A percentile compares a stretch with the other conserved stretches of the same genome.
phyloP scores from a whole-genome alignment of 2,797 vertebrate genomes.

The Petrocephalus schoutedeni region DNA sequence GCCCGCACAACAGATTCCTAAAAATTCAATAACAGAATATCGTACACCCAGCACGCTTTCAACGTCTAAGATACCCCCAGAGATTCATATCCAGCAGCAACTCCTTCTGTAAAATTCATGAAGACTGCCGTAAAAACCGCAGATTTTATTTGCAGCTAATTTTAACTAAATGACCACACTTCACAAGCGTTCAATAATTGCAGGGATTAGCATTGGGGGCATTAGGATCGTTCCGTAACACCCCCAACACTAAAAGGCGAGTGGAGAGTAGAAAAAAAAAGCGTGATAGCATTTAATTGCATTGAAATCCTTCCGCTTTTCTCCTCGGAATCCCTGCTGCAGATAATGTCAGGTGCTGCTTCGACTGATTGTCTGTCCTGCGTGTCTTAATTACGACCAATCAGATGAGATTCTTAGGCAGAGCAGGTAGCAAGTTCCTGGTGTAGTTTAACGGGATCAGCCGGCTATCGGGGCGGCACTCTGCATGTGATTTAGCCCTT shows the following conservation, averaged over 20 bases:
- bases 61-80: conserved; percentile 55
- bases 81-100: conserved; percentile 26
- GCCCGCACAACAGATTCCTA: conserved; percentile 73
- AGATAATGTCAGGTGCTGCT: conserved; percentile 32
- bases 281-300: conserved; percentile 55
- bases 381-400: conserved; percentile 39
- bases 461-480: neutral
- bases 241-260: conserved; percentile 42
- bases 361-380: conserved; percentile 16
- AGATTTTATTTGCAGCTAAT: conserved; percentile 39
- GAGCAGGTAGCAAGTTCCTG: conserved; percentile 34
- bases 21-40: conserved; percentile 77
- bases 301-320: conserved; percentile 32
- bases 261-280: neutral
- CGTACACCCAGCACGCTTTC: conserved; percentile 70
- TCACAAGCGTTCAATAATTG: neutral
- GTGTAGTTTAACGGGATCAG: conserved; percentile 28
- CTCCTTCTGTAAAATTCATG: conserved; percentile 21
- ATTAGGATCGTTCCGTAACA: conserved; percentile 34
- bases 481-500: neutral
- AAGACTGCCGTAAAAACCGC: neutral
- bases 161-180: conserved; percentile 38
- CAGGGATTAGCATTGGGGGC: conserved; percentile 19
- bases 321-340: conserved; percentile 26
- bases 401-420: conserved; percentile 40